Evolutionary conservation across 2,888 invertebrate genomes (phyloP).

Genomic region (Sarcophaga carnaria): DNA sequence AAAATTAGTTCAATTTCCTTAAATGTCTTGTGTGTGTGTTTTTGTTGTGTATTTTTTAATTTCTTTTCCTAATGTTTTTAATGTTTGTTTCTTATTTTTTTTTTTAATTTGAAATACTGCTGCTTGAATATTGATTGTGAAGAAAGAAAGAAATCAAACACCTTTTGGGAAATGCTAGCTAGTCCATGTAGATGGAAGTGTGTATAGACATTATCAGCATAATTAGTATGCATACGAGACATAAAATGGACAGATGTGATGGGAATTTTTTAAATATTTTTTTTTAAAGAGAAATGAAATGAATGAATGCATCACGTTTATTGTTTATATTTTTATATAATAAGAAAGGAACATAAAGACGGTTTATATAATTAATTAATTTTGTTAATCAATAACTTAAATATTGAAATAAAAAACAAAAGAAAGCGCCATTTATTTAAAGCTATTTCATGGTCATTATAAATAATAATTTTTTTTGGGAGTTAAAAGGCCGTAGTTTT

Average conservation of each 20-base stretch:
- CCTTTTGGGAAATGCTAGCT: neutral
- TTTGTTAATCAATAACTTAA: conserved; percentile 1
- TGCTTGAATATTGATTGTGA: conserved; percentile 6
- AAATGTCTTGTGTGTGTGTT: neutral
- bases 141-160: conserved; percentile 27
- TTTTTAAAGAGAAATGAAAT: neutral
- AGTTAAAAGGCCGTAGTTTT: neutral
- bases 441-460: conserved; percentile 47
- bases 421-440: neutral
- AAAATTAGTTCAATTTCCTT: conserved; percentile 26
- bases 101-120: neutral
- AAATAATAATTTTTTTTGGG: neutral
- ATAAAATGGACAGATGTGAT: conserved; percentile 36
- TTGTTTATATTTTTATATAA: conserved; percentile 6
- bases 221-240: conserved; percentile 38
- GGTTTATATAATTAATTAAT: neutral
- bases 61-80: neutral
- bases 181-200: too few species aligned
- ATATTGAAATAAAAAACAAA: conserved; percentile 12
- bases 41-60: neutral
- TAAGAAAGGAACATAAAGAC: conserved; percentile 16
- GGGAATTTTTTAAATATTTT: conserved; percentile 44
- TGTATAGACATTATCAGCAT: neutral
- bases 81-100: too few species aligned
- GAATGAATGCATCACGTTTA: conserved; percentile 41